Percentiles rank a stretch among this genome's conserved stretches.
Evolutionary conservation across 1,140 invertebrate species (phyloP).

Genomic region (Rhagoletis pomonella): DNA sequence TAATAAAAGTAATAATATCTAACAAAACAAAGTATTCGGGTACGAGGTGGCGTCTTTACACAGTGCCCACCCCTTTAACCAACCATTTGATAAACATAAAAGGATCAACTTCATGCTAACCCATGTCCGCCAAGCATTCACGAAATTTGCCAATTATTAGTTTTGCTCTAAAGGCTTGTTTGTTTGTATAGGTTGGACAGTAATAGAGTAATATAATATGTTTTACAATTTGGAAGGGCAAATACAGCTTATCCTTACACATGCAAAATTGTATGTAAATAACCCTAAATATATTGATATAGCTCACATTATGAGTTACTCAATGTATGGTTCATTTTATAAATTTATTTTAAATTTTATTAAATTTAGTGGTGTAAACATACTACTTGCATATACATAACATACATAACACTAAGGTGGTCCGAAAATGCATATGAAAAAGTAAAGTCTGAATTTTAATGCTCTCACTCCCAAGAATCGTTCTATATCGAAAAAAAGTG

Average conservation of each 20-base stretch:
- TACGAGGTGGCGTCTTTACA: background rate
- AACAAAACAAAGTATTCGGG: no score
- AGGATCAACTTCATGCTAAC: background rate
- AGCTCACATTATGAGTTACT: conserved; percentile 10
- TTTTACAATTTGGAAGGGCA: background rate
- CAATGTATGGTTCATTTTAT: conserved; percentile 20
- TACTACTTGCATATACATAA: no score
- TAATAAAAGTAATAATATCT: no score
- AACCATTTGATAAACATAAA: background rate
- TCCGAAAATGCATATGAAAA: no score
- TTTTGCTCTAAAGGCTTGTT: background rate
- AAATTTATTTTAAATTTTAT: no score
- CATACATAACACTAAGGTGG: no score
- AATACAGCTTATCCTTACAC: background rate
- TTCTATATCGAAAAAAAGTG: no score
- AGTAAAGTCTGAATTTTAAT: no score
- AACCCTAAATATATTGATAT: background rate
- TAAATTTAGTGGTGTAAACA: background rate
- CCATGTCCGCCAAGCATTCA: background rate
- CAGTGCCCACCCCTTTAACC: background rate
- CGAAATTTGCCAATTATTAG: conserved; percentile 1
- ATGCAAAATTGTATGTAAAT: background rate
- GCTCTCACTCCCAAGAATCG: no score
- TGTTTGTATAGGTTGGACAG: background rate
- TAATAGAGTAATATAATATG: background rate